These are phyloP conservation scores for Helogale parvula DNA, from an alignment of 2,113 vertebrate genomes.

Conservation along the genomic window DNA sequence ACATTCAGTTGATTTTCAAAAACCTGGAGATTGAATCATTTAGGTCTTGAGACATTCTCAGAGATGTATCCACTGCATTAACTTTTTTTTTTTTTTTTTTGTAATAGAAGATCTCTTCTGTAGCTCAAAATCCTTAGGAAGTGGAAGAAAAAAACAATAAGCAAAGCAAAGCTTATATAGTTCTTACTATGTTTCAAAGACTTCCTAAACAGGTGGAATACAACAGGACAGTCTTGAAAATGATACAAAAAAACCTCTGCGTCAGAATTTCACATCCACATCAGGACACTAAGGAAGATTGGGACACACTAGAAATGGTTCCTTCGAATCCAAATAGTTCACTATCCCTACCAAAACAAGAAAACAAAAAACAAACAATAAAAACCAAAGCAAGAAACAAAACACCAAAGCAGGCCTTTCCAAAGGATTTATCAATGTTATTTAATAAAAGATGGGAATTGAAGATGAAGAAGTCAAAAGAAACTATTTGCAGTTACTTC, in stretches of 20 bases:
- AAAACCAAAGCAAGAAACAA: neutral
- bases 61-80: neutral
- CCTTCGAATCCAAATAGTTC: neutral
- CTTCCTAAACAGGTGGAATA: neutral
- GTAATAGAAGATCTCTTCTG: neutral
- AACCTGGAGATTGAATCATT: neutral
- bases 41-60: neutral
- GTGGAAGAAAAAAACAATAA: neutral
- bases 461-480: neutral
- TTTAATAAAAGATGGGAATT: neutral
- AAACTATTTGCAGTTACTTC: neutral
- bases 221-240: neutral
- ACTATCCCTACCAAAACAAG: neutral
- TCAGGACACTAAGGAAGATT: neutral
- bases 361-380: neutral
- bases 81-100: neutral
- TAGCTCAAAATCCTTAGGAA: conserved; percentile 12
- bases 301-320: neutral
- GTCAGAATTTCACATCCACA: neutral
- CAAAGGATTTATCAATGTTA: neutral
- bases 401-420: neutral
- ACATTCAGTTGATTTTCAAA: neutral
- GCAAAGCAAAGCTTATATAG: neutral
- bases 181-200: neutral
- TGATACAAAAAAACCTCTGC: neutral